Evolutionary conservation across 2,797 vertebrate genomes (phyloP).

Genomic region (Rhynchonycteris naso): DNA sequence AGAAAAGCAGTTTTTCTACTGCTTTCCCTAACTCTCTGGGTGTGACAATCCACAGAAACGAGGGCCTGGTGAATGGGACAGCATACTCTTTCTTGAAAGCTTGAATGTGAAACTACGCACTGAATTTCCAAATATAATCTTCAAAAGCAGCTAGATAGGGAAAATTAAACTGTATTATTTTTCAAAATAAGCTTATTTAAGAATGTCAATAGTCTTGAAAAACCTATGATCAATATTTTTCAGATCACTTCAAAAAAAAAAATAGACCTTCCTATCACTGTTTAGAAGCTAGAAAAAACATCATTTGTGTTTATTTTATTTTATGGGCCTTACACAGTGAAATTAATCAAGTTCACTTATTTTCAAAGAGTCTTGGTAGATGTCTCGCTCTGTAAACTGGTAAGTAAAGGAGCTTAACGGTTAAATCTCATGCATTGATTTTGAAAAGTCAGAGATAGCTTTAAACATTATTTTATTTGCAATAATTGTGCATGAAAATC

Average conservation of each 20-base stretch:
- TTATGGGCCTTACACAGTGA: neutral
- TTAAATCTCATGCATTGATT: conserved; percentile 36
- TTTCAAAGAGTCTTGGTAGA: neutral
- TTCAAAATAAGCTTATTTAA: neutral
- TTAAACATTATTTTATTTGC: conserved; percentile 49
- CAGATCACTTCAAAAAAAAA: neutral
- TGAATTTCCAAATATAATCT: conserved; percentile 6
- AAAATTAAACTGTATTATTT: neutral
- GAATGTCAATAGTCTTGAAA: neutral
- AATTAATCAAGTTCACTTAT: neutral
- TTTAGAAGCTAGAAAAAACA: conserved; percentile 31
- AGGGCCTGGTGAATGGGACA: rapidly evolving
- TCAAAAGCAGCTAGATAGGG: neutral
- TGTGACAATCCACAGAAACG: neutral
- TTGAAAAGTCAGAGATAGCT: conserved; percentile 44
- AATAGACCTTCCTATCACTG: neutral
- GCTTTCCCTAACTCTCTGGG: neutral
- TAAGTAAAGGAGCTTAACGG: neutral
- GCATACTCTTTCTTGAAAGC: neutral
- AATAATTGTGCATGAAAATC: neutral
- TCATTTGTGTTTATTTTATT: neutral
- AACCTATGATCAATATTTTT: neutral
- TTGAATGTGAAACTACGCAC: neutral
- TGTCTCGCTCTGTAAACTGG: neutral
- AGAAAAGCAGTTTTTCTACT: neutral